Percentiles rank a stretch among this genome's conserved stretches.
These are phyloP conservation scores for Fragum fragum DNA, from an alignment of 2,888 invertebrate genomes.

Conservation along the genomic window DNA sequence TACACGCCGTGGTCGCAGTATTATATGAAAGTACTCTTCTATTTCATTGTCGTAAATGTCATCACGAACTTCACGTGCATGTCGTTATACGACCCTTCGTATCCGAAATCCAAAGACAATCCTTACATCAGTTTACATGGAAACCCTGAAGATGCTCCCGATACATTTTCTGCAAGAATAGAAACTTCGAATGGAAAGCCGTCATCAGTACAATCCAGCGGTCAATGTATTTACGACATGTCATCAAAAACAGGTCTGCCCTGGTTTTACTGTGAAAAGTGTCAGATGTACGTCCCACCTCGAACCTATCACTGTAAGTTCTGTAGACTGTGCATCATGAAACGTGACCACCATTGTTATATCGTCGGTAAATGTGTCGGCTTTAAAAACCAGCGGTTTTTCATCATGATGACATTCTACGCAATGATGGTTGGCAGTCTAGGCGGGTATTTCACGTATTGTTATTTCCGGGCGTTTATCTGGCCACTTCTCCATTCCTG, in stretches of 20 bases:
- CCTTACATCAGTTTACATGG: conserved; percentile 1
- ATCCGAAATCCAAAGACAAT: conserved; percentile 26
- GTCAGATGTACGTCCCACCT: conserved; percentile 73
- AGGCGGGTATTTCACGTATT: conserved; percentile 59
- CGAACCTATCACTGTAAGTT: conserved; percentile 78
- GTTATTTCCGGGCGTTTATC: conserved; percentile 57
- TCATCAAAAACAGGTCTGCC: conserved; percentile 56
- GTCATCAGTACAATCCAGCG: conserved; percentile 28
- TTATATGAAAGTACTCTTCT: conserved; percentile 28
- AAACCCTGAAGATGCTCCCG: conserved; percentile 13
- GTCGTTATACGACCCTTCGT: conserved; percentile 5
- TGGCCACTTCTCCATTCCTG: conserved; percentile 38
- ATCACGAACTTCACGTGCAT: conserved; percentile 16
- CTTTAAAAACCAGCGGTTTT: conserved; percentile 78
- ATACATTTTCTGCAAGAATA: conserved; percentile 24
- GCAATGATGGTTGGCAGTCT: conserved; percentile 58
- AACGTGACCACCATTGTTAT: conserved; percentile 83
- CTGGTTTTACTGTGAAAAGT: conserved; percentile 75
- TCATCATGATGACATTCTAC: conserved; percentile 73
- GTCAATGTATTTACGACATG: conserved; percentile 44
- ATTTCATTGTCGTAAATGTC: conserved; percentile 27
- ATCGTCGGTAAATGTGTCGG: conserved; percentile 77
- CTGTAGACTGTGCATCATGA: conserved; percentile 79
- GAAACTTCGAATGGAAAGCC: conserved; percentile 6
- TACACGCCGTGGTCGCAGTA: conserved; percentile 18